Evolutionary conservation across 2,888 invertebrate genomes (phyloP), one percentile per base, ranked within the genome.

Genomic region (Drosophila demipolita): DNA sequence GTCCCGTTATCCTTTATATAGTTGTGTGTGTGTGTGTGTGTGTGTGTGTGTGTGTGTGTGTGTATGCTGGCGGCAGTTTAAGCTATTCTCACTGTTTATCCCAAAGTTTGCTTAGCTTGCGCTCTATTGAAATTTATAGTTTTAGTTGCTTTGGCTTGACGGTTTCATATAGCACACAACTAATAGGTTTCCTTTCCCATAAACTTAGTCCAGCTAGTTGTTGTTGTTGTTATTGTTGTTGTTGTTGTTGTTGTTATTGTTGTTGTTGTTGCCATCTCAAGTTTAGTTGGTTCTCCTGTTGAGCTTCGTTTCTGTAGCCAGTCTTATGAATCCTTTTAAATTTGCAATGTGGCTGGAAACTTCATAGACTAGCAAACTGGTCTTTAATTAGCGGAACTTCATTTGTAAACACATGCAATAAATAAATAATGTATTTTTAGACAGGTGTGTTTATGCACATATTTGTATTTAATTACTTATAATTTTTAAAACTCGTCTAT

Each of bases 171-270:
- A 58, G 62, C 81, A 80, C 61, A 70, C 75, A 83, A 81, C 83
- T 86, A 86, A 85, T 87, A 87, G 75, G 88, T 87, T 86, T 87
- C 86, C 86, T 78, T 82, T 68, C 64, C 80, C 80, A 42, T 69
- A 73, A 68, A 74, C 75, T 75, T 68, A 71, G 70, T 61, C 57
- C 61, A 71, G 53, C 54, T 59, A 38, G 35, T 52, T 65, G 33
- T 57, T 52, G 17, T 52, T 74, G 36, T 65, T 64, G 42, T 66
- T 26, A 3, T 26, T 26, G 26, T 33, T 52, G 2, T 42, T 69
- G 36, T 54, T 48, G 59, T 52, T 65, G 33, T 57, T 52, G 17
- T 52, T 74, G 36, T 65, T 64, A 40, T 66, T 26, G 26, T 26
- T 26, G 26, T 33, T 52, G 2, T 42, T 69, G 36, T 54, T 48